Evolutionary conservation across 2,113 vertebrate genomes (phyloP).

Genomic region (Macquaria ambigua): DNA sequence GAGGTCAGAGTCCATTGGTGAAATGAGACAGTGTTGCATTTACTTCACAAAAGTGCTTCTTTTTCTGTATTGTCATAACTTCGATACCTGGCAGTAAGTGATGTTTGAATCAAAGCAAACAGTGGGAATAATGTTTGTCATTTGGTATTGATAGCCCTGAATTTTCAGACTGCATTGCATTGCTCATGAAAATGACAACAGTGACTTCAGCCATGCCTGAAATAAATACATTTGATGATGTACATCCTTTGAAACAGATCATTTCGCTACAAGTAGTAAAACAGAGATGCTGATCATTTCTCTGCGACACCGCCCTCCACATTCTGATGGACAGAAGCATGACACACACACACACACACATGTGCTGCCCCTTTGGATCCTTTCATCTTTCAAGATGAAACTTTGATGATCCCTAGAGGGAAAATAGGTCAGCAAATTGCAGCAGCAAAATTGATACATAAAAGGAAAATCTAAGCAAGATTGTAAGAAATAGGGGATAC

Average conservation of each 20-base stretch:
- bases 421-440: slow-evolving; percentile 1
- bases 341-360: not conserved
- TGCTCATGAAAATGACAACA: not conserved
- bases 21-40: no score
- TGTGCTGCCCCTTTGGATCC: not conserved
- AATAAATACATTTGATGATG: not conserved
- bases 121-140: not conserved
- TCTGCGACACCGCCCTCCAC: not conserved
- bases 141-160: not conserved
- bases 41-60: no score
- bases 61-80: not conserved
- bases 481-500: not conserved
- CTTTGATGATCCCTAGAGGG: not conserved
- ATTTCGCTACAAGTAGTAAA: not conserved
- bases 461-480: slow-evolving; percentile 12
- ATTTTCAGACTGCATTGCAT: not conserved
- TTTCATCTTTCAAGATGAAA: slow-evolving; percentile 16
- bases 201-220: not conserved
- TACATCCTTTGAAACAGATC: not conserved
- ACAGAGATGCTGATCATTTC: not conserved
- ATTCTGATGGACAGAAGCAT: not conserved
- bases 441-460: slow-evolving; percentile 14
- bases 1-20: no score
- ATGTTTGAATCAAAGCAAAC: slow-evolving; percentile 11
- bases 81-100: not conserved